Conservation (phyloP, 53 echinoderm and acorn worm species). For the Holothuria scabra region DNA sequence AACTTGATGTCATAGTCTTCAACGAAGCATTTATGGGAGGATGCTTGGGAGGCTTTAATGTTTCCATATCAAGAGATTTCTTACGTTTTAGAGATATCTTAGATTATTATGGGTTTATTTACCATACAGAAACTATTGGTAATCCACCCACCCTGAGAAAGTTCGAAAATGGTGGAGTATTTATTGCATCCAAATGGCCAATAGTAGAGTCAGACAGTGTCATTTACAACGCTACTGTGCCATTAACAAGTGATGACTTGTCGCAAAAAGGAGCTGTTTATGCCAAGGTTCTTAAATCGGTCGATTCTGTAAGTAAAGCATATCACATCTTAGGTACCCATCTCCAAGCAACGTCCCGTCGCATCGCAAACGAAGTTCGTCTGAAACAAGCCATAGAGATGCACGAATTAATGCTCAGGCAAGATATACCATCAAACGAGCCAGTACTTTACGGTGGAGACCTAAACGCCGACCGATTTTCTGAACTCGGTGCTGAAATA, state of each 20-base stretch:
- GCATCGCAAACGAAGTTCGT: slow-evolving; percentile 44
- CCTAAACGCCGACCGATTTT: slow-evolving; percentile 55
- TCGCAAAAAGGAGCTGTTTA: slow-evolving; percentile 85
- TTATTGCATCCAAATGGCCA: slow-evolving; percentile 90
- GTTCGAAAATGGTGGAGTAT: slow-evolving; percentile 90
- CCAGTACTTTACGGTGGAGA: slow-evolving; percentile 73
- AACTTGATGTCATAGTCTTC: slow-evolving; percentile 85
- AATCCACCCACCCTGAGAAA: slow-evolving; percentile 54
- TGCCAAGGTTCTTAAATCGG: slow-evolving; percentile 71
- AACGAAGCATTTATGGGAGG: slow-evolving; percentile 94
- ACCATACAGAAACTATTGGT: slow-evolving; percentile 81
- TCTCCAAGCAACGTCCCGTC: slow-evolving; percentile 56
- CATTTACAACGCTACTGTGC: slow-evolving; percentile 61
- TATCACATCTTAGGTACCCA: slow-evolving; percentile 89
- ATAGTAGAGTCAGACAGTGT: slow-evolving; percentile 62
- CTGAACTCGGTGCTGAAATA: slow-evolving; percentile 43
- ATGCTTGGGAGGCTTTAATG: slow-evolving; percentile 73
- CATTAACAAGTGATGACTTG: slow-evolving; percentile 63
- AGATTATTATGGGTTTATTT: slow-evolving; percentile 68
- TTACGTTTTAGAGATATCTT: slow-evolving; percentile 74
- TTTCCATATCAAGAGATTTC: slow-evolving; percentile 57
- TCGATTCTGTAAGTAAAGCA: slow-evolving; percentile 53
- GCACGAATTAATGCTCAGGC: slow-evolving; percentile 55
- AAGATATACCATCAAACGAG: slow-evolving; percentile 59
- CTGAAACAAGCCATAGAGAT: slow-evolving; percentile 65